Base-by-base conservation (phyloP, 2,888 invertebrate genomes). In the Agelastica alni region DNA sequence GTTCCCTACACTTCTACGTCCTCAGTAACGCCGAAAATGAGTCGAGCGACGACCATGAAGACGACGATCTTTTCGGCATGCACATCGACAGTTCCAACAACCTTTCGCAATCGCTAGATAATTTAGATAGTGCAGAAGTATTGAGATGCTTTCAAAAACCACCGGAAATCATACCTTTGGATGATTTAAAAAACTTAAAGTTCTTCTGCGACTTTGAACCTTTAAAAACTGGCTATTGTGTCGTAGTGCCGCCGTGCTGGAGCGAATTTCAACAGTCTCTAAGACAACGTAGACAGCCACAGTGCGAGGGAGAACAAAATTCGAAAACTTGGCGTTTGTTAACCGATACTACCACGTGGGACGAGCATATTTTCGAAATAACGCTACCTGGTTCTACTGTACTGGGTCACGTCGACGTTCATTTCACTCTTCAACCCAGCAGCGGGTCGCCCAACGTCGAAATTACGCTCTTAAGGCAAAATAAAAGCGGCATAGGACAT, bases 211-310 rank as follows among this genome's bases (percentile, higher is more conserved):
- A 87, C 59, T 91, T 91, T 69, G 91, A 91, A 68, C 83, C 83
- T 58, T 75, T 85, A 51, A 82, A 83, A 63, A 53, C 56, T 1
- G 53, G 56, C 0, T 95, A 92, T 73, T 87, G 90, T 46, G 93
- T 93, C 0, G 93, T 93, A 10, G 93, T 94, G 2, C 93, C 95
- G 0, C 88, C 93, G 2, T 95, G 94, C 75, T 96, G 96, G 96
- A 90, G 88, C 61, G 94, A 95, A 75, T 83, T 95, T 67, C 92
- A 94, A 65, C 94, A 94, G 60, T 93, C 93, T 3, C 93, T 94
- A 72, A 85, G 93, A 53, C 93, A 94, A 66, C 81, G 95, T 12
- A 85, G 92, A 28, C 91, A 94, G 74, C 92, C 94, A 1, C 93
- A 86, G 69, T 84, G 85, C 64, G 85, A 87, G 60, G 81, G 67